Evolutionary conservation across 2,797 vertebrate species (phyloP).

Genomic region (Spinibarbus caldwelli): DNA sequence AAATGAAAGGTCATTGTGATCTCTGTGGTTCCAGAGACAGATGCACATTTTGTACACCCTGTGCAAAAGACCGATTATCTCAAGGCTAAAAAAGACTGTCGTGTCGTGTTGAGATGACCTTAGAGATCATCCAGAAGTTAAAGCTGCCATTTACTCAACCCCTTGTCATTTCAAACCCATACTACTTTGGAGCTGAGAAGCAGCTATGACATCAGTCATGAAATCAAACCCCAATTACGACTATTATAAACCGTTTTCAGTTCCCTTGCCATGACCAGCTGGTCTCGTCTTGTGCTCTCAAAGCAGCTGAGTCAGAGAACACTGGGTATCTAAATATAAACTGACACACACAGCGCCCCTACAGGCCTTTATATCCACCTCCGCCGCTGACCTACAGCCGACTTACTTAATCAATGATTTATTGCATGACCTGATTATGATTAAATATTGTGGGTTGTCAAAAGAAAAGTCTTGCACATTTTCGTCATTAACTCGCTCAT

Average conservation of each 20-base stretch:
- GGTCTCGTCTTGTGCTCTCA: conserved; percentile 20
- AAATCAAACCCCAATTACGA: neutral
- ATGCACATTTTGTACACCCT: neutral
- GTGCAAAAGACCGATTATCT: conserved; percentile 24
- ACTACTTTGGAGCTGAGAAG: neutral
- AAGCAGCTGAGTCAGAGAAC: conserved; percentile 60
- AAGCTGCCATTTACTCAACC: neutral
- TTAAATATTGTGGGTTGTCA: neutral
- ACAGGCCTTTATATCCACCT: conserved; percentile 26
- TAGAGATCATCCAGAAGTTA: neutral
- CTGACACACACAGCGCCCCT: conserved; percentile 10
- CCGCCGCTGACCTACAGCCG: neutral
- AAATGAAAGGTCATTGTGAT: conserved; percentile 16
- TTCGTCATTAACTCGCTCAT: neutral
- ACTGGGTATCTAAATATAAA: conserved; percentile 56
- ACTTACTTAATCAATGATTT: conserved; percentile 4
- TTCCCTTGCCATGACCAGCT: conserved; percentile 25
- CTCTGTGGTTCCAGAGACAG: neutral
- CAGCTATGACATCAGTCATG: conserved; percentile 11
- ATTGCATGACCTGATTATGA: neutral
- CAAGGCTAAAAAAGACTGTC: neutral
- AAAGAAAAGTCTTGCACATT: neutral
- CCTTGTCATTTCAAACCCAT: neutral
- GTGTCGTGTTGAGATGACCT: neutral
- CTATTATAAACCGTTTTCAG: neutral